These are phyloP conservation scores for Pectinophora gossypiella DNA, from an alignment of 1,140 invertebrate species.

Conservation along the genomic window DNA sequence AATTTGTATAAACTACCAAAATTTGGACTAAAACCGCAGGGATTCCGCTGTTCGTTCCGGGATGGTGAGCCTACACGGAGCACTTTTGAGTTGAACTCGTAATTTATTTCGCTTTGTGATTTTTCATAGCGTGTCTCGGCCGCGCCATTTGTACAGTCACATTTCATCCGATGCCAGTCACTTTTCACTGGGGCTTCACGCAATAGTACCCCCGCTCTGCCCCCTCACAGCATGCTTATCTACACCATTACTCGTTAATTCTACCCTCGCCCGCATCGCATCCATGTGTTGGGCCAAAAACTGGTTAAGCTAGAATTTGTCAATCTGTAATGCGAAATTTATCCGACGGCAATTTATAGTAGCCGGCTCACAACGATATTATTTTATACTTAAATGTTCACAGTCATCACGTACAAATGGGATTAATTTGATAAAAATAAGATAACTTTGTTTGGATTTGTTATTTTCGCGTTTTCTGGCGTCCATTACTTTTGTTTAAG, in stretches of 20 bases:
- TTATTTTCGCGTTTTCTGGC: no score
- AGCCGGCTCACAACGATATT: no score
- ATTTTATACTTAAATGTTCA: no score
- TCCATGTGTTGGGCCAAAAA: constrained; percentile 17
- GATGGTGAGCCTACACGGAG: no score
- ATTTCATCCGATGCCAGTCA: constrained; percentile 28
- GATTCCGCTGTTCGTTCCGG: no score
- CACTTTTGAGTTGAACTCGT: constrained; percentile 33
- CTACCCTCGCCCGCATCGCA: constrained; percentile 17
- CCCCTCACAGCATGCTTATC: constrained; percentile 25
- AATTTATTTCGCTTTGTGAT: constrained; percentile 50
- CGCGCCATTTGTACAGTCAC: constrained; percentile 34
- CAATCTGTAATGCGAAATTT: constrained; percentile 25
- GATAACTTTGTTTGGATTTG: no score
- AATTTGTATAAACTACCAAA: no score
- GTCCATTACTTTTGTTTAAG: no score
- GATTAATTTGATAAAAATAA: no score
- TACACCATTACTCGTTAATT: constrained; percentile 27
- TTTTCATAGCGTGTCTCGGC: constrained; percentile 42
- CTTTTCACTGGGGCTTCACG: constrained; percentile 26
- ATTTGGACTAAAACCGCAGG: no score
- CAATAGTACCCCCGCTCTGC: constrained; percentile 8
- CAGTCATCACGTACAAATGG: no score
- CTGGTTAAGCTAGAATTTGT: constrained; percentile 28
- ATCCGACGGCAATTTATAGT: constrained; percentile 20